Evolutionary conservation across 2,113 vertebrate genomes (phyloP).

Genomic region (Ibidorhyncha struthersii): DNA sequence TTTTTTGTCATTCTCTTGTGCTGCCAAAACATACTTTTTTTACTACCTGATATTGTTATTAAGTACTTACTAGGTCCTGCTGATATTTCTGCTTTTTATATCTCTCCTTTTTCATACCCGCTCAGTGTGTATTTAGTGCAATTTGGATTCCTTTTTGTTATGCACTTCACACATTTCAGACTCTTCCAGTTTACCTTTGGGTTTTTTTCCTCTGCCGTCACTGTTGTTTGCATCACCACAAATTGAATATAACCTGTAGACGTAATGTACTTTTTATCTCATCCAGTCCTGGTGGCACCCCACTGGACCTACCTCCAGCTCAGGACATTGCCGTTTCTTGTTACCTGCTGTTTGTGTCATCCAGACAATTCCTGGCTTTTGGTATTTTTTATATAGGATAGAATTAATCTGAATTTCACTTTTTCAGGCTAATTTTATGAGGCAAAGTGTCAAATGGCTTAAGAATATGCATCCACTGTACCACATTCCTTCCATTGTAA

Average conservation of each 20-base stretch:
- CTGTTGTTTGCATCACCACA: background rate
- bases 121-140: background rate
- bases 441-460: background rate
- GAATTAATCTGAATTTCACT: background rate
- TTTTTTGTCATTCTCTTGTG: background rate
- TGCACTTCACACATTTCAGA: background rate
- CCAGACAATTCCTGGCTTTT: background rate
- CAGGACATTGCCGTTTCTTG: accelerated
- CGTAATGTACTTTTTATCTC: background rate
- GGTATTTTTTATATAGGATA: background rate
- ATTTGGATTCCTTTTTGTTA: background rate
- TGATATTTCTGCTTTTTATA: background rate
- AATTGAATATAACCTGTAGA: background rate
- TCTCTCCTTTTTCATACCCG: background rate
- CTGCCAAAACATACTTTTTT: background rate
- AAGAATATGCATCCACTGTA: background rate
- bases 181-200: background rate
- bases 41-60: background rate
- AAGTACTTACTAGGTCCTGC: background rate
- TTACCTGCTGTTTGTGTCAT: background rate
- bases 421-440: background rate
- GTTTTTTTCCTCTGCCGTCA: background rate
- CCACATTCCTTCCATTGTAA: background rate
- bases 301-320: accelerated
- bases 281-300: background rate